Conservation (phyloP, 2,888 invertebrate genomes). For the Lottia scabra region DNA sequence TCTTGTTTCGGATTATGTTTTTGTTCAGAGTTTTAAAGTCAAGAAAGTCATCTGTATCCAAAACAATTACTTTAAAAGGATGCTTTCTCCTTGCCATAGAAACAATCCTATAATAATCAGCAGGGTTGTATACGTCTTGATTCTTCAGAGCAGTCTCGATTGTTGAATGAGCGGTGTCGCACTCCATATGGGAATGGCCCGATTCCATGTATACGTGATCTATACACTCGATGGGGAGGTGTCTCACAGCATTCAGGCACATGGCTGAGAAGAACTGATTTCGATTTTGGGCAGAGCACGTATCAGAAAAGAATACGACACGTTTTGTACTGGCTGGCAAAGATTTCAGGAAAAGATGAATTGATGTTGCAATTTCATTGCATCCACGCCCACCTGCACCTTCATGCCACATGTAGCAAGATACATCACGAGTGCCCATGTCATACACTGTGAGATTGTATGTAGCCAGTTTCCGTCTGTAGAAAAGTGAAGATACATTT, state of each 20-base stretch:
- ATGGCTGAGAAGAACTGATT: slow-evolving; percentile 2
- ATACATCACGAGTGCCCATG: neutral
- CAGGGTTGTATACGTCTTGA: neutral
- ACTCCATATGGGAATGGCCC: neutral
- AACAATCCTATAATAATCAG: neutral
- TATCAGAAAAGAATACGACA: slow-evolving; percentile 5
- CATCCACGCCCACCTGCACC: neutral
- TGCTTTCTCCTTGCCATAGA: neutral
- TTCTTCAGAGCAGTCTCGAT: neutral
- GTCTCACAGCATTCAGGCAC: neutral
- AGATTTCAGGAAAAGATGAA: no score
- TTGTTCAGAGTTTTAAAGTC: no score
- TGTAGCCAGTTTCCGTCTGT: slow-evolving; percentile 2
- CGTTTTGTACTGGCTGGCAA: neutral
- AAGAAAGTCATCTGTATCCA: no score
- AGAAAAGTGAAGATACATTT: neutral
- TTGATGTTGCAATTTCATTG: slow-evolving; percentile 2
- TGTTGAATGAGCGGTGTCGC: neutral
- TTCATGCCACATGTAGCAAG: slow-evolving; percentile 2
- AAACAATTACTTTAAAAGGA: no score
- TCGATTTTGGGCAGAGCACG: slow-evolving; percentile 7
- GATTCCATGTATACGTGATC: neutral
- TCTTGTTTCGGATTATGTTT: neutral
- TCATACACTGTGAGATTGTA: slow-evolving; percentile 7
- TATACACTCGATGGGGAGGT: neutral